Evolutionary conservation across 2,888 invertebrate species (phyloP), one percentile per base, ranked within the genome.

Genomic region (Oithona nana): DNA sequence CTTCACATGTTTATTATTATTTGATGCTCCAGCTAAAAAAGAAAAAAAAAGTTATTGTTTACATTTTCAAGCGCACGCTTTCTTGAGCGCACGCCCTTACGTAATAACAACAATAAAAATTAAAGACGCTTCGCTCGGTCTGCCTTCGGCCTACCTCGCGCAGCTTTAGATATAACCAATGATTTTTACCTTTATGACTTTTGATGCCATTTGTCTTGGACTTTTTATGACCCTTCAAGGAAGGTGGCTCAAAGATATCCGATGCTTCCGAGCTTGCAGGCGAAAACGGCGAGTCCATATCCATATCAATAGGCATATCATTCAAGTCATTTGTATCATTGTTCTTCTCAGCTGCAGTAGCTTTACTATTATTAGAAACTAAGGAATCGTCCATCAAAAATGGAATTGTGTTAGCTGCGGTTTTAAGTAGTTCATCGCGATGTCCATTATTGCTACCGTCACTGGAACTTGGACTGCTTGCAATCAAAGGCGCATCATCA

Each of bases 181-280:
- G n/a, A n/a, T n/a, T n/a, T n/a, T n/a, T n/a, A n/a, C n/a, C n/a
- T n/a, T n/a, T n/a, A n/a, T n/a, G n/a, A n/a, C n/a, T n/a, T n/a
- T n/a, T n/a, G n/a, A n/a, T n/a, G n/a, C n/a, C n/a, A n/a, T n/a
- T n/a, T n/a, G n/a, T n/a, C n/a, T n/a, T n/a, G n/a, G n/a, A n/a
- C n/a, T n/a, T n/a, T n/a, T n/a, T n/a, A n/a, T n/a, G n/a, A n/a
- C n/a, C n/a, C n/a, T n/a, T n/a, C 31, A 56, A 2, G 22, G 39
- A 31, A 20, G 85, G 87, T 59, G 88, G 88, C 73, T 84, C 84
- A 75, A 88, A 88, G 66, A 88, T 78, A 72, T 88, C 88, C 68
- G 88, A 87, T 71, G 86, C 87, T 73, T 88, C 84, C 69, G 83
- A 84, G n/a, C 87, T 86, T 22, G 59, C 65, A 22, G 68, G 68